phyloP scores from a whole-genome alignment of 2,113 vertebrate genomes.

The pig (Sus scrofa) region T2T-Sscrofa CM000816.6:3501001-3501500 shows the following conservation, averaged over 20 bases:
- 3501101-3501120: no score
- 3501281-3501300: fast-evolving
- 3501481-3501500: neutral
- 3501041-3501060: no score
- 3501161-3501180: neutral
- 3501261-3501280: fast-evolving
- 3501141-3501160: no score
- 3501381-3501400: neutral
- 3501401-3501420: neutral
- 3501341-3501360: fast-evolving
- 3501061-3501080: no score
- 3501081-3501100: no score
- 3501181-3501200: neutral
- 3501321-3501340: fast-evolving
- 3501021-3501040: no score
- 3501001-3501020: no score
- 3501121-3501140: no score
- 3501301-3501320: neutral
- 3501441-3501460: neutral
- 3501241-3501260: fast-evolving
- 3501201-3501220: neutral
- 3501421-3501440: neutral
- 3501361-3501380: fast-evolving
- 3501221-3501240: fast-evolving
- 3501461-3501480: neutral